Base-by-base conservation (phyloP, 2,113 vertebrate species). In the Pheucticus melanocephalus region DNA sequence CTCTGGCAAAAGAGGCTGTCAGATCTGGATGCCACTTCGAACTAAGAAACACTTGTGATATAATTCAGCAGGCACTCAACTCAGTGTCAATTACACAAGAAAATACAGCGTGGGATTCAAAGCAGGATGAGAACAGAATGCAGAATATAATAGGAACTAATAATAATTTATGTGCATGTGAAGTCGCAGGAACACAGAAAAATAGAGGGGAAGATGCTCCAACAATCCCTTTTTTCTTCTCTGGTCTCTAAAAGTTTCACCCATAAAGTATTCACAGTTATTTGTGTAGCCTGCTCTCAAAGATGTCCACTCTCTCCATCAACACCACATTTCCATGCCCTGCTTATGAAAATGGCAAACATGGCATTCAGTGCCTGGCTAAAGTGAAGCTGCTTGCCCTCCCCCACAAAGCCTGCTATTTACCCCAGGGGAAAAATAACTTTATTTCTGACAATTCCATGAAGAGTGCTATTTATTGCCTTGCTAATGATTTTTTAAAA, bases 1-100 rank as follows among this genome's bases (percentile, higher is more conserved):
- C 57, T 93, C 68, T 66, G 54, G 75, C 31, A 73, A 82, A 94
- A 91, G 22, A 59, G 40, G 51, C 44, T 90, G 63, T 90, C 68
- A 89, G 75, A 39, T 68, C 78, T 84, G 0, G 0, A 11, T 79
- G 57, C 17, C 83, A 13, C 69, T 87, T 78, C 45, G 76, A 69
- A 82, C 47, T 44, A 48, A 59, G 79, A 83, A 88, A 18, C 15
- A 9, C 8, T 84, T n/a, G 19, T 1, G 17, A 68, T 73, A n/a
- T 8, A 71, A 77, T 70, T 77, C 54, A 88, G 11, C 33, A 51
- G 51, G 35, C 51, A 31, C 9, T 31, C 86, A 90, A 37, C 19
- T 66, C 31, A 6, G 9, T 22, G 57, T 69, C 70, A 88, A 57
- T 61, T 66, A 85, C 15, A 70, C 44, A 91, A 59, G 21, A 23